Evolutionary conservation across 2,888 invertebrate genomes (phyloP), one percentile per base, ranked within the genome.

Genomic region (Stegophylla sp.): DNA sequence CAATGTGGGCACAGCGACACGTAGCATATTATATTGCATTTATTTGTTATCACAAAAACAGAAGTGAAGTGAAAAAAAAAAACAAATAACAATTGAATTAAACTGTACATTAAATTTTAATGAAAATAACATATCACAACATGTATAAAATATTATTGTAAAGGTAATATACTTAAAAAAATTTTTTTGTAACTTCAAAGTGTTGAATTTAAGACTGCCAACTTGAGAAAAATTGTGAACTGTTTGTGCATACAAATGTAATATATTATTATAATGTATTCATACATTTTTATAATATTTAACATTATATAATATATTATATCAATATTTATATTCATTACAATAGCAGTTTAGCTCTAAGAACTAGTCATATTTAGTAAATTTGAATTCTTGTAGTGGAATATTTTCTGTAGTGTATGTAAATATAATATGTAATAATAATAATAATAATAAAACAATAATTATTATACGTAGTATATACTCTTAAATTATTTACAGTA

Each of bases 51-150:
- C 1, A 48, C 12, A 3, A 10, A 48, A 26, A 13, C 28, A 34
- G 20, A n/a, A 12, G 20, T 4, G 1, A n/a, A 0, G 20, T 4
- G 4, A 28, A 1, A 59, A 7, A 15, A 3, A 20, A 28, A 28
- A 34, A 64, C 41, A 3, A 20, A 28, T n/a, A 34, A 64, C 41
- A 23, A 48, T 56, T 66, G 13, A 59, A 56, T 61, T 71, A 59
- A 34, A 63, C 61, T 63, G 61, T 79, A 79, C 79, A 63, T 71
- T 79, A 41, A 23, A 67, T 69, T 71, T 79, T 79, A 79, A 7
- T 71, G 79, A 71, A 79, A 79, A 79, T 79, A 79, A 79, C 79
- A 79, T 79, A 79, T 79, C 79, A 79, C 79, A 77, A 75, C 34
- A 43, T 79, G 79, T 79, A 79, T 63, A 79, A 79, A 79, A 71